Base-by-base conservation (phyloP, 2,797 vertebrate genomes). In the Pangasius krempfi region DNA sequence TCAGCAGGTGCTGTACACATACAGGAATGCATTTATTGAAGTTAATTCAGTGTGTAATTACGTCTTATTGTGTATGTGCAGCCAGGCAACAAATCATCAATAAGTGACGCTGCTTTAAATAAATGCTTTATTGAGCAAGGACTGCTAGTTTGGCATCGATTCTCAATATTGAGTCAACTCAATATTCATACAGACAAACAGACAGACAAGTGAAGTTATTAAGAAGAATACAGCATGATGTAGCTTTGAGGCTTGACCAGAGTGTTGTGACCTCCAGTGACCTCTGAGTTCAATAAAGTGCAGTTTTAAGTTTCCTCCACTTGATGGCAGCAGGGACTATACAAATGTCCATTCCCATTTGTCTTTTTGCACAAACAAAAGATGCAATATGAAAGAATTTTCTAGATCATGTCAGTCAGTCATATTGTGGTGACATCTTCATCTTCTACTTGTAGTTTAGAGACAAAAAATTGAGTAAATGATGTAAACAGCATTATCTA, bases 251-350 rank as follows among this genome's bases (percentile, higher is more conserved):
- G 7, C 4, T 81, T 47, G 25, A 47, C 33, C 50, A 16, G 20
- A 10, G 2, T 50, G 33, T 16, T 22, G 50, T 86, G 75, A 86
- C 66, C 84, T 82, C 22, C 56, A 89, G 58, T 83, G 85, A 83
- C 88, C 79, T 58, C 52, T 83, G 54, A 30, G 1, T 86, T 44
- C 22, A 84, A 33, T 78, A 47, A 50, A 50, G 16, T 85, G 90
- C 82, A 85, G 58, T 89, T 86, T 66, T 33, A 16, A 40, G 50
- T 40, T 22, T n/a, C 58, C 37, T 56, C 89, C 93, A 80, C 88
- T 90, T 90, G 94, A 91, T 70, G 94, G 94, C 92, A 92, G 91
- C 88, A 94, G 86, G 91, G 58, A 40, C 52, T 85, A 85, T 16
- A 60, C 58, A 54, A 90, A 87, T 33, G 68, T 14, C 27, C 13